These are phyloP conservation scores for Mesaphorura yosii DNA, from an alignment of 1,140 invertebrate species.

Conservation along the genomic window DNA sequence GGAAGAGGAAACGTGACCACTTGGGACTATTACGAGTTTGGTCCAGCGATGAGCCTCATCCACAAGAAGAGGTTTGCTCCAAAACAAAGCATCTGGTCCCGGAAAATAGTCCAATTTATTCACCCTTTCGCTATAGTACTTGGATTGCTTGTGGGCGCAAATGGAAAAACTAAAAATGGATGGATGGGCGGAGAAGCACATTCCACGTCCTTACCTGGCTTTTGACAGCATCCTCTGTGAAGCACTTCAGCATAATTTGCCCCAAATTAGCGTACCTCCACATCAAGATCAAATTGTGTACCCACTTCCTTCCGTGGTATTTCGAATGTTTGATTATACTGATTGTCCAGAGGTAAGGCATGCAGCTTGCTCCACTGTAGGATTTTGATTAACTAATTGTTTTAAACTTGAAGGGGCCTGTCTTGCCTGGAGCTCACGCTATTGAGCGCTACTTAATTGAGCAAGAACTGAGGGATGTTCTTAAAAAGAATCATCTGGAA, in stretches of 20 bases:
- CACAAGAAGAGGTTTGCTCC: slow-evolving; percentile 73
- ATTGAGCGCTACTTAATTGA: slow-evolving; percentile 97
- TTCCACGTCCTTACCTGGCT: slow-evolving; percentile 83
- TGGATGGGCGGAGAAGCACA: slow-evolving; percentile 96
- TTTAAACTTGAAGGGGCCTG: slow-evolving; percentile 20
- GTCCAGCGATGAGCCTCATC: slow-evolving; percentile 80
- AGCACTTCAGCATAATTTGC: slow-evolving; percentile 88
- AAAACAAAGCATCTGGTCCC: not conserved
- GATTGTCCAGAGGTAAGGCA: slow-evolving; percentile 79
- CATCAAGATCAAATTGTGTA: slow-evolving; percentile 80
- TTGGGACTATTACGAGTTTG: slow-evolving; percentile 82
- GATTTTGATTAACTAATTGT: not conserved
- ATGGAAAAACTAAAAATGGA: slow-evolving; percentile 81
- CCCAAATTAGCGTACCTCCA: slow-evolving; percentile 71
- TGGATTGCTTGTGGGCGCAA: slow-evolving; percentile 96
- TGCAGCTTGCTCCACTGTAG: not conserved
- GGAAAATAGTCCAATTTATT: slow-evolving; percentile 3
- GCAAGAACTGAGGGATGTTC: slow-evolving; percentile 87
- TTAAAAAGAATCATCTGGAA: slow-evolving; percentile 77
- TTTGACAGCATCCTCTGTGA: slow-evolving; percentile 93
- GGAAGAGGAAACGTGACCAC: slow-evolving; percentile 84
- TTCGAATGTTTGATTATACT: slow-evolving; percentile 95
- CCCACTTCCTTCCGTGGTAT: slow-evolving; percentile 80
- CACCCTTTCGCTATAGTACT: slow-evolving; percentile 54
- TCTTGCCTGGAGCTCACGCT: slow-evolving; percentile 84